Percentiles rank a stretch among this genome's conserved stretches.
phyloP scores from a whole-genome alignment of 2,797 vertebrate genomes.

The Siniperca undulata region DNA sequence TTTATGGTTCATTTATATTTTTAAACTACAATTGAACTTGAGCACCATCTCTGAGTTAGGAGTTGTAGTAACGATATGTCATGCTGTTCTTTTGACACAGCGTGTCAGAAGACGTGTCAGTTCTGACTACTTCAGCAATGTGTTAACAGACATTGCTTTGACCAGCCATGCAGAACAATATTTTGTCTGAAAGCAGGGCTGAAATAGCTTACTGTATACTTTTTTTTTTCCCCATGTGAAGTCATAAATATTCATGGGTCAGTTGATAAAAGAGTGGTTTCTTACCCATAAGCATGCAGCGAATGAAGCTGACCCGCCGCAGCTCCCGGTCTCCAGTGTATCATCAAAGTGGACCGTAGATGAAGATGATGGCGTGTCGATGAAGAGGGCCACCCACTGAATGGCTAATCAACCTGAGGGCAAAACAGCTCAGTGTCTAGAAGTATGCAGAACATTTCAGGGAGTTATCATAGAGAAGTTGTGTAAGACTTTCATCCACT shows the following conservation, averaged over 20 bases:
- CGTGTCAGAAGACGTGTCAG: constrained; percentile 20
- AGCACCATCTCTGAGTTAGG: constrained; percentile 13
- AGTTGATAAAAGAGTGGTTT: constrained; percentile 61
- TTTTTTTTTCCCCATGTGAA: constrained; percentile 20
- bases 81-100: constrained; percentile 30
- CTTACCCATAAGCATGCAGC: constrained; percentile 56
- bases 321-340: constrained; percentile 57
- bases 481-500: constrained; percentile 25
- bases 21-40: constrained; percentile 9
- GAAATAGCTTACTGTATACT: constrained; percentile 55
- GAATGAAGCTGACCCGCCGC: constrained; percentile 55
- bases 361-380: constrained; percentile 48
- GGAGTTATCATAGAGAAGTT: constrained; percentile 8
- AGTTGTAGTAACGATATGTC: constrained; percentile 3
- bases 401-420: constrained; percentile 58
- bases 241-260: constrained; percentile 73
- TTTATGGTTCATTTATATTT: neutral
- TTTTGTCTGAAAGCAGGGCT: constrained; percentile 44
- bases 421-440: constrained; percentile 30
- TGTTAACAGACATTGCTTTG: constrained; percentile 39
- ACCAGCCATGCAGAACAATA: constrained; percentile 57
- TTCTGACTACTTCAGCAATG: constrained; percentile 21
- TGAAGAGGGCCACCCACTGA: constrained; percentile 55
- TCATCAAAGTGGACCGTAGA: constrained; percentile 68
- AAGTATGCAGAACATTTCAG: constrained; percentile 31